phyloP scores from a whole-genome alignment of 2,113 vertebrate genomes.

The Rhinogobius similis region DNA sequence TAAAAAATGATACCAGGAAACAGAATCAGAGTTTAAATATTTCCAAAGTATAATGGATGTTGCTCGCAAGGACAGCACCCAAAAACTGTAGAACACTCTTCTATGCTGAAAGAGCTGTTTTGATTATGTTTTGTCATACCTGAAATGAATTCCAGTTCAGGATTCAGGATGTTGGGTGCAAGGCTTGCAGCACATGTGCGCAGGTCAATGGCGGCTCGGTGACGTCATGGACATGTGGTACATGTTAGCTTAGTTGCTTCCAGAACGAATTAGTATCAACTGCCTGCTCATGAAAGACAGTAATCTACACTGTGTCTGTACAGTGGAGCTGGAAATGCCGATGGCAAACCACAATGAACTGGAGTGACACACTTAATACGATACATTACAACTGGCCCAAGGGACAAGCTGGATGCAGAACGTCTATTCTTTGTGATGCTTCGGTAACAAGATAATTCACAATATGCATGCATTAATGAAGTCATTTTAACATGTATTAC shows the following conservation, averaged over 20 bases:
- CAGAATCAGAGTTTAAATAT: not conserved
- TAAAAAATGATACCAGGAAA: not conserved
- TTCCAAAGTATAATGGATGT: not conserved
- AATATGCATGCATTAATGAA: constrained; percentile 13
- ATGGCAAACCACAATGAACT: constrained; percentile 7
- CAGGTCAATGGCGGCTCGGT: not conserved
- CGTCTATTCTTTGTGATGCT: not conserved
- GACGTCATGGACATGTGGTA: constrained; percentile 11
- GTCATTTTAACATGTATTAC: constrained; percentile 25
- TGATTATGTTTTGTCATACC: not conserved
- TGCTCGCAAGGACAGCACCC: no score
- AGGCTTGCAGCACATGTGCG: not conserved
- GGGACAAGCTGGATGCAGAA: not conserved
- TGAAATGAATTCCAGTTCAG: not conserved
- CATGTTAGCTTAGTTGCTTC: constrained; percentile 3
- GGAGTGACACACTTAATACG: constrained; percentile 8
- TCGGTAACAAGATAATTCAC: constrained; percentile 13
- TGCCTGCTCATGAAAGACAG: constrained; percentile 5
- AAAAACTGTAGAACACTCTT: no score
- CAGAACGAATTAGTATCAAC: constrained; percentile 11
- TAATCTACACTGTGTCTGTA: not conserved
- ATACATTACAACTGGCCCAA: constrained; percentile 12
- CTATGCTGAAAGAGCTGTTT: not conserved
- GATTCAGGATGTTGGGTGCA: not conserved
- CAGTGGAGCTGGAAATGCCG: constrained; percentile 11